Base-by-base conservation (phyloP, 2,888 invertebrate species). In the Rambutsinella grinnellia region DNA sequence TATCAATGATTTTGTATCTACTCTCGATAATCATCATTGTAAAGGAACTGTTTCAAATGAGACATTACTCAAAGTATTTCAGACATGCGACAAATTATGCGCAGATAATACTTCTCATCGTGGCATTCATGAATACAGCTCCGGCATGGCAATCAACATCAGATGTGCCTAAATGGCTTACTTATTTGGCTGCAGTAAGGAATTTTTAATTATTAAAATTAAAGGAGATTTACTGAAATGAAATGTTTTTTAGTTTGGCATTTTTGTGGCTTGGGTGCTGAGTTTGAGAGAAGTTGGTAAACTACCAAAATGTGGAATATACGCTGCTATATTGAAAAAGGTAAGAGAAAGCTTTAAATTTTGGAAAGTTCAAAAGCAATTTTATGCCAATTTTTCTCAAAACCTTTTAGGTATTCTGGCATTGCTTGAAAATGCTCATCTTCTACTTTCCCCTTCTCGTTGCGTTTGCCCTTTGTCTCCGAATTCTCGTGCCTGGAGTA, bases 401-500 rank as follows among this genome's bases (percentile, higher is more conserved):
- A 51, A 61, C 23, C 17, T 47, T 54, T 8, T 21, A 76, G 76
- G 76, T 79, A 5, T 77, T 77, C 44, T 79, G 74, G 77, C 79
- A 79, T 27, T 79, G 79, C 36, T 46, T 79, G 21, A 72, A 72
- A 62, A 80, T 80, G 80, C n/a, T 80, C 28, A 19, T 76, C 17
- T 80, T 80, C 47, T 80, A 80, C 74, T 72, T 67, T 57, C 80
- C 80, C 1, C 56, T 80, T 10, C 57, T 80, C 13, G 46, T 78
- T 10, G 80, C 75, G 2, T 80, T 80, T 60, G 69, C 78, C 0
- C 15, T 80, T 27, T 65, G 63, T 51, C 57, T 80, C 8, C 19
- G 80, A 10, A 68, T 80, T 47, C 74, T 80, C 15, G 58, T 80
- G 17, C 80, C 80, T 53, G 80, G 80, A 57, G 79, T 79, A 74